These are phyloP conservation scores for Nycticryphes semicollaris DNA, from an alignment of 2,113 vertebrate species.

Conservation along the genomic window DNA sequence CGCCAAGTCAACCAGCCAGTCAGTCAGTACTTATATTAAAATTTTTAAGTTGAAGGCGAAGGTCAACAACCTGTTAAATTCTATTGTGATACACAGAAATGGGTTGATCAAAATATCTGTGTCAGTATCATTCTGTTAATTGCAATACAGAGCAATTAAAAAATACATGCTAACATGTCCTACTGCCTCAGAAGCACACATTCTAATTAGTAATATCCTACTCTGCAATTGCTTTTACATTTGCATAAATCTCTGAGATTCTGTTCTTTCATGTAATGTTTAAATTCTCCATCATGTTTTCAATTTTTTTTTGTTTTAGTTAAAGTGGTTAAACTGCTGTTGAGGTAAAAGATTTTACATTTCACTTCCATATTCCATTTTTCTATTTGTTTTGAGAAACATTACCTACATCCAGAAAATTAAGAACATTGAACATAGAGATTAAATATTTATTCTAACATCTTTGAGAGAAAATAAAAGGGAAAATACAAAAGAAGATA, in stretches of 20 bases:
- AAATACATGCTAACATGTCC: not conserved
- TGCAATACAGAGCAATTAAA: not conserved
- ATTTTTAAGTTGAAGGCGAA: not conserved
- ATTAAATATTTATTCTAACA: not conserved
- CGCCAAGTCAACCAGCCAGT: not conserved
- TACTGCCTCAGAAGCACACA: not conserved
- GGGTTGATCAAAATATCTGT: not conserved
- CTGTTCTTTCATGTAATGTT: not conserved
- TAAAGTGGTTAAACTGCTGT: not conserved
- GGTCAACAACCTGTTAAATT: not conserved
- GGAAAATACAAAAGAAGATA: not conserved
- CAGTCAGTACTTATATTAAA: not conserved
- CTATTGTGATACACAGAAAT: not conserved
- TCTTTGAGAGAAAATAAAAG: not conserved
- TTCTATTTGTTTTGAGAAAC: not conserved
- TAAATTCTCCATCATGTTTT: not conserved
- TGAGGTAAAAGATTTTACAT: not conserved
- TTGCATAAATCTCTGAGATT: not conserved
- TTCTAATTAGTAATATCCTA: not conserved
- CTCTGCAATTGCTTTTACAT: not conserved
- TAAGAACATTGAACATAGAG: not conserved
- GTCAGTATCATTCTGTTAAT: not conserved
- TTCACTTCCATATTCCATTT: not conserved
- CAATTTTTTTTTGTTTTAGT: not conserved
- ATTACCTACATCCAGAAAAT: not conserved